A percentile compares a stretch with the other conserved stretches of the same genome.
phyloP scores from a whole-genome alignment of 2,888 invertebrate genomes.

The Diogma glabrata region DNA sequence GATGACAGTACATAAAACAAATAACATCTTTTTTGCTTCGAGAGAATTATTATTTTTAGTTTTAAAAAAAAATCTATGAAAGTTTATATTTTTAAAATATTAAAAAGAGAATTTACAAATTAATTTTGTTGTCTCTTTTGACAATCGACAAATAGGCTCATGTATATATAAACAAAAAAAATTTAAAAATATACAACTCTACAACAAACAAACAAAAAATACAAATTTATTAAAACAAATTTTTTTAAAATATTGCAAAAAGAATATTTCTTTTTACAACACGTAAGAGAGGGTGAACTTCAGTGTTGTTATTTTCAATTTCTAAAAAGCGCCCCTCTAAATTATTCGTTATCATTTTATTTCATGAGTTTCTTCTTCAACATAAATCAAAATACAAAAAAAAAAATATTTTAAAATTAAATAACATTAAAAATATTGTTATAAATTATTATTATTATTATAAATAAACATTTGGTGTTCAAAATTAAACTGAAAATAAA shows the following conservation, averaged over 20 bases:
- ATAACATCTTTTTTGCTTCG: no score
- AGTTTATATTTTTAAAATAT: slow-evolving; percentile 8
- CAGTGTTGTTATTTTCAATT: no score
- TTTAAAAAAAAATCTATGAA: no score
- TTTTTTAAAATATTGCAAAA: slow-evolving; percentile 13
- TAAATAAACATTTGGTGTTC: slow-evolving; percentile 19
- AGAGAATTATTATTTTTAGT: no score
- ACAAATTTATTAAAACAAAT: slow-evolving; percentile 9
- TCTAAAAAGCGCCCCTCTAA: no score
- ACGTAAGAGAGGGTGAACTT: background rate
- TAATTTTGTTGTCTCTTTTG: slow-evolving; percentile 26
- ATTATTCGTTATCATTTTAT: no score
- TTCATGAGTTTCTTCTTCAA: no score
- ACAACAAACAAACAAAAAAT: slow-evolving; percentile 12
- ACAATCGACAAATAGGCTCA: slow-evolving; percentile 40
- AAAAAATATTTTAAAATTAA: background rate
- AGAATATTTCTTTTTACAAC: background rate
- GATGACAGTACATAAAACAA: slow-evolving; percentile 35
- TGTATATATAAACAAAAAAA: slow-evolving; percentile 28
- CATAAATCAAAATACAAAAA: slow-evolving; percentile 10
- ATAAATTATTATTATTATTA: background rate
- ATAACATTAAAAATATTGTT: background rate
- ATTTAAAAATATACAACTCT: slow-evolving; percentile 19
- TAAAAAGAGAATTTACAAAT: background rate
- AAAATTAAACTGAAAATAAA: slow-evolving; percentile 11